phyloP scores from a whole-genome alignment of 2,888 invertebrate genomes.

The Linnaemya vulpina region DNA sequence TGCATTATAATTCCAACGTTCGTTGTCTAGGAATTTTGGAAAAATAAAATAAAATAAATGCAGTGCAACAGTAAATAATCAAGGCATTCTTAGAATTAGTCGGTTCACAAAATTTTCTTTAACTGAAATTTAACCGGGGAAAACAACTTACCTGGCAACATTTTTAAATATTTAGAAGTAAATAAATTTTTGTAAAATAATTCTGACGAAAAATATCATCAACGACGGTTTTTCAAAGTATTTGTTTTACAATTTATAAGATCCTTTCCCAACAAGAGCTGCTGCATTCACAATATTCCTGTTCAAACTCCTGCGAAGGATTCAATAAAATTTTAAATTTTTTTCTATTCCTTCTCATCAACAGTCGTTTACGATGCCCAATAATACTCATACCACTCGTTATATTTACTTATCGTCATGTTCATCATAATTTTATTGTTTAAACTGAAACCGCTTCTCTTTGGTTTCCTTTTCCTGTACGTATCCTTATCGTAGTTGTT shows the following conservation, averaged over 20 bases:
- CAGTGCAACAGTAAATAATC: no score
- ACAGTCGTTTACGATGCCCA: not conserved
- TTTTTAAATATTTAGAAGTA: no score
- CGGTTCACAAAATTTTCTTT: no score
- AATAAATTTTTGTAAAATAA: not conserved
- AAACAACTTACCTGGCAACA: no score
- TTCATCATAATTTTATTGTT: slow-evolving; percentile 29
- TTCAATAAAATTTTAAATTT: not conserved
- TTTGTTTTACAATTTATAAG: slow-evolving; percentile 32
- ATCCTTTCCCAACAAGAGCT: slow-evolving; percentile 11
- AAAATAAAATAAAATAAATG: no score
- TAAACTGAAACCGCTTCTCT: not conserved
- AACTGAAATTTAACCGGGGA: no score
- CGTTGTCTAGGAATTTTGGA: no score
- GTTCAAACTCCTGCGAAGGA: not conserved
- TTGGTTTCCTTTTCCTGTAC: not conserved
- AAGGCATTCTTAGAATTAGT: no score
- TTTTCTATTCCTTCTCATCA: not conserved
- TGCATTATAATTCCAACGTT: no score
- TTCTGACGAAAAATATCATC: not conserved
- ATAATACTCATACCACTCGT: slow-evolving; percentile 10
- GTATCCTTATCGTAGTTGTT: not conserved
- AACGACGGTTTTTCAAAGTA: slow-evolving; percentile 6
- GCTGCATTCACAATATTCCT: not conserved
- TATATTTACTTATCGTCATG: slow-evolving; percentile 57